Base-by-base conservation (phyloP, 1,140 invertebrate genomes). In the Tribolium madens region DNA sequence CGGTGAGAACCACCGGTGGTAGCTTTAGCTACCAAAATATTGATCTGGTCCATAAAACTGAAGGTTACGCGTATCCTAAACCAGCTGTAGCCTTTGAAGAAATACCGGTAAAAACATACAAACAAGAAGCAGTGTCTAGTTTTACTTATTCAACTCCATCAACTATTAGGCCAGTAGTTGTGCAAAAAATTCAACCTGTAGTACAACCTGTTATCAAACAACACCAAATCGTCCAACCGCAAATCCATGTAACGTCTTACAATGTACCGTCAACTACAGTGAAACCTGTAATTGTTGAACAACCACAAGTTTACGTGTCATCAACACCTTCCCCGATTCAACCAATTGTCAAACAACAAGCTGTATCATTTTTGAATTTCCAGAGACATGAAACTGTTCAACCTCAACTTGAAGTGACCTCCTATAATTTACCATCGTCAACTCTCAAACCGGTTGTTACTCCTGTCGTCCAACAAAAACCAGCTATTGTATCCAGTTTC, bases 381-480 rank as follows among this genome's bases (percentile, higher is more conserved):
- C 15, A 60, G n/a, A 47, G 47, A 12, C 68, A 71, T 9, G 47
- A 71, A 71, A 46, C 42, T 7, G 21, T 72, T 72, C 73, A 64
- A 60, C 70, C 70, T 17, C 52, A 57, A 57, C 52, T 57, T 57
- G 15, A 57, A 57, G 18, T 57, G 3, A 18, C 52, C 7, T 26
- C 52, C 4, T 46, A 70, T 10, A 72, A 14, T 31, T 31, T 72
- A 72, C 70, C 36, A 12, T 33, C 26, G 10, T 33, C 50, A n/a
- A 81, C 46, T 73, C 69, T 64, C n/a, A 86, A 85, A 80, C 86
- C 87, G 10, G 82, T 68, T 33, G 81, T 86, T n/a, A 42, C 36
- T 10, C 36, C 7, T 10, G 6, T 42, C 33, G 82, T 87, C 87
- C 76, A 83, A 87, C 80, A 84, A 85, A 21, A 83, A 64, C 77